phyloP scores from a whole-genome alignment of 2,113 vertebrate species.

The Leptodactylus fuscus region DNA sequence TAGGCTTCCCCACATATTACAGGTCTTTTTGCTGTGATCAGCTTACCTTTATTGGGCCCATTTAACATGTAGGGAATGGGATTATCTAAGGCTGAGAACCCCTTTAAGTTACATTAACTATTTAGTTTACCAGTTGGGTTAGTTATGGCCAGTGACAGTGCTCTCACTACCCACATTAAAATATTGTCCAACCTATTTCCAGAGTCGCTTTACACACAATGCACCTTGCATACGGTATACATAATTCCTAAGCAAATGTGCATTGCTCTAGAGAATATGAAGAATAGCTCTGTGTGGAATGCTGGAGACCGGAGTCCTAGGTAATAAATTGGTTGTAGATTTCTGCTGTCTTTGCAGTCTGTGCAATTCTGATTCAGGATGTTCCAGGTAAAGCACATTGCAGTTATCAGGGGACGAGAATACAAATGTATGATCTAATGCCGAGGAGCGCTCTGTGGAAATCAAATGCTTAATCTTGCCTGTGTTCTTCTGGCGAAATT shows the following conservation, averaged over 20 bases:
- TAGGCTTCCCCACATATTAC: no score
- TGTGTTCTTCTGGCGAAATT: conserved; percentile 30
- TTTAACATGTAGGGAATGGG: no score
- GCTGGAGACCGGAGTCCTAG: background rate
- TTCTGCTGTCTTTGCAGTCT: conserved; percentile 46
- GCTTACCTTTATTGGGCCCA: no score
- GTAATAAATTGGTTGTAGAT: conserved; percentile 41
- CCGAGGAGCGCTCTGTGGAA: background rate
- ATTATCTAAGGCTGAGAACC: no score
- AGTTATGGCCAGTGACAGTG: no score
- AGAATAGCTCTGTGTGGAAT: background rate
- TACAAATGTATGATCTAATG: conserved; percentile 29
- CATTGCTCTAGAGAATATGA: conserved; percentile 2
- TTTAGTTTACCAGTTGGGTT: background rate
- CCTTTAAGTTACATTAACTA: background rate
- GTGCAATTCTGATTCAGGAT: conserved; percentile 1
- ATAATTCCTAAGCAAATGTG: background rate
- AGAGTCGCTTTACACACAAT: background rate
- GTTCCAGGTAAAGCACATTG: conserved; percentile 40
- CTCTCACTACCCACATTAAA: no score
- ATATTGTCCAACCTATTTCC: background rate
- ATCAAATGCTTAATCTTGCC: conserved; percentile 25
- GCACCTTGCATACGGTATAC: background rate
- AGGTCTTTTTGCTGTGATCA: no score
- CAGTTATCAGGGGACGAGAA: conserved; percentile 9